A percentile compares a stretch with the other conserved stretches of the same genome.
phyloP scores from a whole-genome alignment of 1,140 invertebrate species.

The Odontomachus brunneus region DNA sequence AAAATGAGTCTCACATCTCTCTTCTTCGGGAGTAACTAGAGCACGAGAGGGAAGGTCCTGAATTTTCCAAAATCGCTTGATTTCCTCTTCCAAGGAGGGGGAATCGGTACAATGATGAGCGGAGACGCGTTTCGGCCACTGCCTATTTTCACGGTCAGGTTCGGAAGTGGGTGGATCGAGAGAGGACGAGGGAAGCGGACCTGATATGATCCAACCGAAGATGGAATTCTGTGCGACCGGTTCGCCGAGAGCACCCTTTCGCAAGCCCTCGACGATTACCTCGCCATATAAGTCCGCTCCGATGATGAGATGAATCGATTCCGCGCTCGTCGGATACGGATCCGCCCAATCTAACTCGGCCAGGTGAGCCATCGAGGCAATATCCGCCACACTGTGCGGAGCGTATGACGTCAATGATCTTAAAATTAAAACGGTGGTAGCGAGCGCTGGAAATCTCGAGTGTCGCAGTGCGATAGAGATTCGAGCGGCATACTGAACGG shows the following conservation, averaged over 20 bases:
- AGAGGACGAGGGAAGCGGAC: no score
- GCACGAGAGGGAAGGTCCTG: not conserved
- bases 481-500: not conserved
- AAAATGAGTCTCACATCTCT: not conserved
- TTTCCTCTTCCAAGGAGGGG: not conserved
- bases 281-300: not conserved
- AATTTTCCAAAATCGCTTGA: not conserved
- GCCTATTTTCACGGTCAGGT: not conserved
- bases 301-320: not conserved
- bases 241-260: not conserved
- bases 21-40: not conserved
- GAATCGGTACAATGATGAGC: not conserved
- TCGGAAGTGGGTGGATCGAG: no score
- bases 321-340: not conserved
- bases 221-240: not conserved
- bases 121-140: no score
- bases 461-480: not conserved
- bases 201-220: not conserved
- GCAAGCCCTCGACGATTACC: not conserved
- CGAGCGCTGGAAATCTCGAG: not conserved
- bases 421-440: not conserved
- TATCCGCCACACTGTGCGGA: not conserved
- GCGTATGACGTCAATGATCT: no score
- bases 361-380: no score
- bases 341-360: no score